phyloP scores from a whole-genome alignment of 1,140 invertebrate species.

The Pseudomyrmex concolor region DNA sequence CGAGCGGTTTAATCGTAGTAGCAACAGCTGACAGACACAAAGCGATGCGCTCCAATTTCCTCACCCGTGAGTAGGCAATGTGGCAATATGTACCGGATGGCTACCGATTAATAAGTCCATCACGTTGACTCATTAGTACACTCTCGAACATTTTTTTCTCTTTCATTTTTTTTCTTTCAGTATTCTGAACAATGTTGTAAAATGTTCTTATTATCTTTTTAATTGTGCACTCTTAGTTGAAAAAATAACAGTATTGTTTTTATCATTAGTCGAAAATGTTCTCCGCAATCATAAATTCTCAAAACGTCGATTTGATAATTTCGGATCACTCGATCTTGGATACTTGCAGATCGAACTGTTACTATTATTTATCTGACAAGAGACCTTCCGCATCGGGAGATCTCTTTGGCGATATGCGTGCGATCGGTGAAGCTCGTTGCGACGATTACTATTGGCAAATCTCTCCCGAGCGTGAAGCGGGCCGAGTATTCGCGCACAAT shows the following conservation, averaged over 20 bases:
- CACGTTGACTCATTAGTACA: background rate
- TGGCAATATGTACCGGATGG: slow-evolving; percentile 20
- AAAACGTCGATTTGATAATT: background rate
- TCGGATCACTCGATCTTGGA: background rate
- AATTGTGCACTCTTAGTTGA: background rate
- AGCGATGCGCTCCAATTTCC: slow-evolving; percentile 66
- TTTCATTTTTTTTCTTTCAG: no score
- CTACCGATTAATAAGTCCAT: slow-evolving; percentile 19
- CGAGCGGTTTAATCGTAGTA: slow-evolving; percentile 62
- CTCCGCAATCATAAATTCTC: background rate
- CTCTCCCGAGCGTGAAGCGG: slow-evolving; percentile 9
- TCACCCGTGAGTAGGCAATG: slow-evolving; percentile 21
- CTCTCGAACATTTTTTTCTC: slow-evolving; percentile 21
- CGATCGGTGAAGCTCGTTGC: slow-evolving; percentile 40
- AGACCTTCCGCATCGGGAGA: background rate
- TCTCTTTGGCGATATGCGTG: slow-evolving; percentile 23
- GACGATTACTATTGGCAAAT: slow-evolving; percentile 57
- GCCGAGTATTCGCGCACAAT: slow-evolving; percentile 54
- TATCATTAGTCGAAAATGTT: background rate
- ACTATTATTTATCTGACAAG: slow-evolving; percentile 18
- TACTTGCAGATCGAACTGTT: background rate
- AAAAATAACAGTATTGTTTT: background rate
- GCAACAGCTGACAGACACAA: slow-evolving; percentile 71
- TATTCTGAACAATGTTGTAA: background rate
- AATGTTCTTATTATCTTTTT: no score